These are phyloP conservation scores for Spinibarbus caldwelli DNA, from an alignment of 2,797 vertebrate genomes.

Conservation along the genomic window DNA sequence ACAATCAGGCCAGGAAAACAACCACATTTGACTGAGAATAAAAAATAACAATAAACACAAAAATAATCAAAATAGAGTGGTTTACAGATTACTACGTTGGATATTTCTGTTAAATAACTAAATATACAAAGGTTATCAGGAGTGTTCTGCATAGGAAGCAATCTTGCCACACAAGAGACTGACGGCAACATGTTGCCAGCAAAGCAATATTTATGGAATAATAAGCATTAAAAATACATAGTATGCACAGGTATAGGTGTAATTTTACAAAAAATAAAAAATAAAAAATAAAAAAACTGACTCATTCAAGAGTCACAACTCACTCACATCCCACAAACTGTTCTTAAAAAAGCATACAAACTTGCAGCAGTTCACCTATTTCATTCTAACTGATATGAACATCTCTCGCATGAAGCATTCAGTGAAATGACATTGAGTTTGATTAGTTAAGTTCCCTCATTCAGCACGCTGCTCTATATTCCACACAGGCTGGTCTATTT, in stretches of 20 bases:
- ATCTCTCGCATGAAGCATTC: background rate
- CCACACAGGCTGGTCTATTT: slow-evolving; percentile 19
- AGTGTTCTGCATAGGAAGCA: background rate
- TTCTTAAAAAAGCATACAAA: background rate
- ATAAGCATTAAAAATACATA: background rate
- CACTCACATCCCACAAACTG: background rate
- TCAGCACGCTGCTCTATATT: background rate
- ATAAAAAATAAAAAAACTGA: background rate
- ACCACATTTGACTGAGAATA: background rate
- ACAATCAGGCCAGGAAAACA: background rate
- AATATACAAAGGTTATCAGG: background rate
- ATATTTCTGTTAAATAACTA: background rate
- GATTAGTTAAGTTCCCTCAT: background rate
- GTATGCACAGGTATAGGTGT: background rate
- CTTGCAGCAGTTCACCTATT: background rate
- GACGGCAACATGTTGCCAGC: background rate
- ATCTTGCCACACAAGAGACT: background rate
- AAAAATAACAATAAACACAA: background rate
- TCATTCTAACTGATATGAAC: background rate
- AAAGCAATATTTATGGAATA: background rate
- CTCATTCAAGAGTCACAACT: background rate
- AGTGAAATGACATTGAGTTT: too few relatives aligned
- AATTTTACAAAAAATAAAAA: too few relatives aligned
- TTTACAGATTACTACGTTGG: background rate
- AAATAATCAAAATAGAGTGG: background rate